Evolutionary conservation across 2,113 vertebrate species (phyloP).

Genomic region (Bombycilla garrulus): DNA sequence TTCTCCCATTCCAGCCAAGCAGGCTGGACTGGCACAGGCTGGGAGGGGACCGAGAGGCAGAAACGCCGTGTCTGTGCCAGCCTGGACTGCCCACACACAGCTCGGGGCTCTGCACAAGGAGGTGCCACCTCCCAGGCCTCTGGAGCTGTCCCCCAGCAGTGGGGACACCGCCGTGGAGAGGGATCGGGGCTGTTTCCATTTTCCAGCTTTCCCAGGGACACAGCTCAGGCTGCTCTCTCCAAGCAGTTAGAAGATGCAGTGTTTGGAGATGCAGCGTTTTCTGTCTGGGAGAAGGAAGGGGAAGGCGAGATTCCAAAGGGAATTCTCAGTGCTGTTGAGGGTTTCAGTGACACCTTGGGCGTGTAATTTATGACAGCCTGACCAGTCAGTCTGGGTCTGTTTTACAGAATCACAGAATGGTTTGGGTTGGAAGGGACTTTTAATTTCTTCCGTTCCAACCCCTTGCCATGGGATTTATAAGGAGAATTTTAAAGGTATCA

Average conservation of each 20-base stretch:
- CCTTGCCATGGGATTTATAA: background rate
- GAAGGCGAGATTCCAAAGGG: background rate
- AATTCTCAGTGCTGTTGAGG: background rate
- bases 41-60: background rate
- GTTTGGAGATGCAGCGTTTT: background rate
- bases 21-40: background rate
- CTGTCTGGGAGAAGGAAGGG: background rate
- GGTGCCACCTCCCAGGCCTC: background rate
- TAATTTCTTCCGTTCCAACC: background rate
- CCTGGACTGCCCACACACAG: background rate
- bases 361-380: background rate
- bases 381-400: background rate
- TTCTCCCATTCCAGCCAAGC: background rate
- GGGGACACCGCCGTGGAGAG: fast-evolving
- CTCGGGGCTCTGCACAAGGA: background rate
- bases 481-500: background rate
- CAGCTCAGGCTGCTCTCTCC: background rate
- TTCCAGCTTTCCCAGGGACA: background rate
- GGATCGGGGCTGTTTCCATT: fast-evolving
- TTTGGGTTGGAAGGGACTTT: background rate
- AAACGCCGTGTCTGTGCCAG: background rate
- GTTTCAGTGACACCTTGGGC: background rate
- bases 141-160: background rate
- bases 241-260: fast-evolving
- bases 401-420: background rate